Base-by-base conservation (phyloP, 2,888 invertebrate species). In the Trilocha varians region DNA sequence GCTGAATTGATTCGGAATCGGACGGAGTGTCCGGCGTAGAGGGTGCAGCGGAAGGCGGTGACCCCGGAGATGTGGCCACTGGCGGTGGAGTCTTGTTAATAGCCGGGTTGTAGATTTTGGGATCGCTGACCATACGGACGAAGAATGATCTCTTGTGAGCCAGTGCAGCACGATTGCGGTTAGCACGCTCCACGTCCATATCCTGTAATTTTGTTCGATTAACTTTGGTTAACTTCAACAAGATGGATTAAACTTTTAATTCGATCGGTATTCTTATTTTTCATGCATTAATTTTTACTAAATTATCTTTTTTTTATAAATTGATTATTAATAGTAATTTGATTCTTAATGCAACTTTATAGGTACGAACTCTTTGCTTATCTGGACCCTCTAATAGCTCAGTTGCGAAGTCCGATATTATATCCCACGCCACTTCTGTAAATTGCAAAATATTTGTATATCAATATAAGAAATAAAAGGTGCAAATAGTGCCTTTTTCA, bases 41-140 rank as follows among this genome's bases (percentile, higher is more conserved):
- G 13, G 82, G 83, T n/a, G 50, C 59, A 14, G 77, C 76, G 6
- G 79, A 65, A 38, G 73, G 78, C 8, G 87, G 87, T 11, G 88
- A 87, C 36, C 77, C 76, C 1, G 88, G 85, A 36, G 88, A 87
- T 16, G 88, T 78, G 43, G 89, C 79, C 17, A 79, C 77, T 2
- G 90, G 88, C 38, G 92, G 89, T 38, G 91, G 87, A 0, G 91
- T 89, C 77, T 92, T 92, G 68, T 91, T 92, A 63, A 96, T 96
- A 46, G 94, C 94, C 25, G 96, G 96, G 83, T 96, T 96, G 87
- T 96, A 96, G 62, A 98, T 94, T 79, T 97, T 98, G 2, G 98
- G 97, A 87, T 98, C 98, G 73, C 95, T 95, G 49, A 97, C 97
- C 98, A 98, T 98, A 39, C 98, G 93, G 43, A 98, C 98, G 80